Evolutionary conservation across 2,797 vertebrate species (phyloP).

Genomic region (Setipinna tenuifilis): DNA sequence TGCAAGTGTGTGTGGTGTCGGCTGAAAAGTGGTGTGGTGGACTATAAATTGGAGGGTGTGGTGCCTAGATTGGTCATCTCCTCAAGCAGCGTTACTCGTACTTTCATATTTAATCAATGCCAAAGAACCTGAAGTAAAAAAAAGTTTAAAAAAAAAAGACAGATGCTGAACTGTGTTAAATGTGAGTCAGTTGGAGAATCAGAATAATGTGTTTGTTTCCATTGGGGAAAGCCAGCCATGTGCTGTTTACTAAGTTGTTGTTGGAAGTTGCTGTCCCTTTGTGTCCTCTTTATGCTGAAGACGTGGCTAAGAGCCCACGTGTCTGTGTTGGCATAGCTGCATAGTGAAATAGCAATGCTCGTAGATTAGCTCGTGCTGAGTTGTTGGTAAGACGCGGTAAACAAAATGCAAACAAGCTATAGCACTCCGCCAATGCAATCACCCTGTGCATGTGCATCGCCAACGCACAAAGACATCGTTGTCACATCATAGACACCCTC

Average conservation of each 20-base stretch:
- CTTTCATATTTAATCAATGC: no score
- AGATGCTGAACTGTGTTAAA: background rate
- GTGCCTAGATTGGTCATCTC: no score
- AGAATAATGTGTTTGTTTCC: no score
- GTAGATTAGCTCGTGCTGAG: background rate
- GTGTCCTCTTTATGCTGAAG: background rate
- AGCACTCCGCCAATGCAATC: background rate
- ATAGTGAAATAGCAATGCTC: background rate
- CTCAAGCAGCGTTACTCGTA: no score
- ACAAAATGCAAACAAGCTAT: background rate
- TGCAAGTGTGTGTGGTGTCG: no score
- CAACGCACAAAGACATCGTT: background rate
- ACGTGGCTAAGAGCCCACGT: background rate
- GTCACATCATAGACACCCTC: background rate
- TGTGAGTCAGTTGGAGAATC: background rate
- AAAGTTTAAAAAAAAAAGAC: no score
- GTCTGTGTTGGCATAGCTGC: background rate
- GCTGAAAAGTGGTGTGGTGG: no score
- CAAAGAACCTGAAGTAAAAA: no score
- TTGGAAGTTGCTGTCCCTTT: background rate
- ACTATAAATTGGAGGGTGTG: no score
- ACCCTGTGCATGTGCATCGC: background rate
- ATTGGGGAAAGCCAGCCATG: background rate
- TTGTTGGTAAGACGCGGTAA: background rate
- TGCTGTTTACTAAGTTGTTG: background rate